A percentile compares a stretch with the other conserved stretches of the same genome.
Conservation (phyloP, 1,140 invertebrate species). For the Bradysia coprophila region DNA sequence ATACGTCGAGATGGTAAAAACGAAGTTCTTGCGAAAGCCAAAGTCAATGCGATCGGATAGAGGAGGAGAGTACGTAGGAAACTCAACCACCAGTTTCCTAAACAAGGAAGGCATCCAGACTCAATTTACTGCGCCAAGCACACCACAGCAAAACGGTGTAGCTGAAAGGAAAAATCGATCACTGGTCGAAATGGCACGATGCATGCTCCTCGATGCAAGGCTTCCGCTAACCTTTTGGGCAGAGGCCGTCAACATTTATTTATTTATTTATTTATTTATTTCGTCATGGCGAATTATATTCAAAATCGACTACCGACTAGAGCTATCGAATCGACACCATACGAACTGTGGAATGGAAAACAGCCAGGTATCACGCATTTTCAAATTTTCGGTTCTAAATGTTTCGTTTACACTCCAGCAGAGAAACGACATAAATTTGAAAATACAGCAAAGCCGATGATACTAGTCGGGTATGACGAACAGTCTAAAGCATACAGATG, state of each 20-base stretch:
- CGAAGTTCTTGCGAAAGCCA: slow-evolving; percentile 5
- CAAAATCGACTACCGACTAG: slow-evolving; percentile 8
- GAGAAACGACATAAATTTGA: background rate
- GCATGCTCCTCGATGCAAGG: background rate
- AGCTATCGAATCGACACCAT: background rate
- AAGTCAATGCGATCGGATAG: slow-evolving; percentile 14
- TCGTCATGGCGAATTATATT: too few relatives aligned
- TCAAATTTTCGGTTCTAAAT: background rate
- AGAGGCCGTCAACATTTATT: too few relatives aligned
- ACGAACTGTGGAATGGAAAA: background rate
- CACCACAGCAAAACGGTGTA: slow-evolving; percentile 30
- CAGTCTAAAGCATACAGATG: slow-evolving; percentile 12
- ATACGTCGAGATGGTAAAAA: slow-evolving; percentile 3
- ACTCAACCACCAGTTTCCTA: slow-evolving; percentile 5
- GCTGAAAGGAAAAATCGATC: too few relatives aligned
- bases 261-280: too few relatives aligned
- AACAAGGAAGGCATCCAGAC: slow-evolving; percentile 12
- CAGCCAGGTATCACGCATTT: background rate
- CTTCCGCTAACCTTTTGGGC: background rate
- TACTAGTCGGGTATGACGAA: background rate
- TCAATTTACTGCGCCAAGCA: slow-evolving; percentile 21
- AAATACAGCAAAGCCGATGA: background rate
- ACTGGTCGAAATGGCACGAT: background rate
- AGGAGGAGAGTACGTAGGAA: slow-evolving; percentile 9
- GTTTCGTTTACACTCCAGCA: background rate